Evolutionary conservation across 1,140 invertebrate genomes (phyloP).

Genomic region (Megalopta genalis): DNA sequence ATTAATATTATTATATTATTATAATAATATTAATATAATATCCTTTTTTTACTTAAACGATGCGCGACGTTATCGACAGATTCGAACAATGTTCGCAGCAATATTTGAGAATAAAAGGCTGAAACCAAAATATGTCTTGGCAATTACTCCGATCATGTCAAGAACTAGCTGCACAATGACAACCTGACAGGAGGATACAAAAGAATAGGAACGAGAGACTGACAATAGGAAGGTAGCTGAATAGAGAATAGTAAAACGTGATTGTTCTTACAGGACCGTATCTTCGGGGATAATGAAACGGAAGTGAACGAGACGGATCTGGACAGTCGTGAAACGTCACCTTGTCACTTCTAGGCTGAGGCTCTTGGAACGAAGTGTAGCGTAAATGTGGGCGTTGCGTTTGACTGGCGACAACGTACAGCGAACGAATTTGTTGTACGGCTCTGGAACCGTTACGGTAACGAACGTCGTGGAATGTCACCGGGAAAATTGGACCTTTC

Average conservation of each 20-base stretch:
- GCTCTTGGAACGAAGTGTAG: neutral
- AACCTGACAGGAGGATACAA: neutral
- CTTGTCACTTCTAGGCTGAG: neutral
- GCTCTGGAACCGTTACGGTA: slow-evolving; percentile 5
- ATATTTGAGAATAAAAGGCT: too few species aligned
- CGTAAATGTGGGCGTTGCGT: neutral
- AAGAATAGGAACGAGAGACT: neutral
- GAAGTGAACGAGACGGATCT: neutral
- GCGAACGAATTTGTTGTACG: slow-evolving; percentile 15
- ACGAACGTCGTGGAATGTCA: slow-evolving; percentile 6
- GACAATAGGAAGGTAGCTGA: neutral
- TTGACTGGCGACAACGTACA: neutral
- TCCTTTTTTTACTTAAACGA: too few species aligned
- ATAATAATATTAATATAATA: too few species aligned
- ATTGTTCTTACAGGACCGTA: neutral
- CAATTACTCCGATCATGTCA: too few species aligned
- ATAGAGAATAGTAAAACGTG: neutral
- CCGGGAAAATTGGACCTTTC: neutral
- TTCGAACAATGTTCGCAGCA: too few species aligned
- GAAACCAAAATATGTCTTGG: too few species aligned
- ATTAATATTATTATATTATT: too few species aligned
- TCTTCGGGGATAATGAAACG: too few species aligned
- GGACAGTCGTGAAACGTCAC: neutral
- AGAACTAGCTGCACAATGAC: too few species aligned
- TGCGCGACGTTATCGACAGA: too few species aligned